Base-by-base conservation (phyloP, 2,888 invertebrate genomes). In the Megamerina dolium region DNA sequence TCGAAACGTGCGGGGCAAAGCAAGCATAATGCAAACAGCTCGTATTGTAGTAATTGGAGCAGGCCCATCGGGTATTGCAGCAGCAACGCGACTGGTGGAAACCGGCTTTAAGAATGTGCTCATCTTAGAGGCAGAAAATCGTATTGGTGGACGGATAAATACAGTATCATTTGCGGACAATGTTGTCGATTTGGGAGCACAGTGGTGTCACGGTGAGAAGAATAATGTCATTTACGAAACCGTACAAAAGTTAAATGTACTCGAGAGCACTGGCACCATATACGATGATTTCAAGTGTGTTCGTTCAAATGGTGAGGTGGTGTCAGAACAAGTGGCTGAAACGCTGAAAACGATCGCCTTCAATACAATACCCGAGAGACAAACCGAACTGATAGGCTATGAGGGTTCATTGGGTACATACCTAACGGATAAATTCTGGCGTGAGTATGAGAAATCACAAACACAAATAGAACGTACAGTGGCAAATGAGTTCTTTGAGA, bases 121-220 rank as follows among this genome's bases (percentile, higher is more conserved):
- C 26, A 70, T 82, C 1, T 58, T 84, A 32, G 84, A 83, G 61
- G 80, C 80, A 2, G 78, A 77, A 51, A 70, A 76, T 50, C 74
- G 81, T 26, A 74, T 83, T 39, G 84, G 84, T 0, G 84, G 84
- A 2, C 73, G 84, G 43, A 72, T 83, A 16, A 55, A 71, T 37
- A 75, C 77, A 1, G 68, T 76, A 3, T 68, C 72, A 1, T 78
- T 75, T 51, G 79, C 74, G 2, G 76, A 76, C 1, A 76, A 74
- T 49, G 67, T 76, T 5, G 71, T 87, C 5, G 87, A 88, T 61
- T 59, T 86, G 37, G 87, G 87, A 1, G 87, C 85, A 34, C 85
- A 87, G 53, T 88, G 87, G 87, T 82, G 69, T 37, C 69, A 68
- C 34, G 69, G 87, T 1, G 81, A 85, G 61, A 70, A 77, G 60